Evolutionary conservation across 2,888 invertebrate species (phyloP).

Genomic region (Chymomyza procnemis): DNA sequence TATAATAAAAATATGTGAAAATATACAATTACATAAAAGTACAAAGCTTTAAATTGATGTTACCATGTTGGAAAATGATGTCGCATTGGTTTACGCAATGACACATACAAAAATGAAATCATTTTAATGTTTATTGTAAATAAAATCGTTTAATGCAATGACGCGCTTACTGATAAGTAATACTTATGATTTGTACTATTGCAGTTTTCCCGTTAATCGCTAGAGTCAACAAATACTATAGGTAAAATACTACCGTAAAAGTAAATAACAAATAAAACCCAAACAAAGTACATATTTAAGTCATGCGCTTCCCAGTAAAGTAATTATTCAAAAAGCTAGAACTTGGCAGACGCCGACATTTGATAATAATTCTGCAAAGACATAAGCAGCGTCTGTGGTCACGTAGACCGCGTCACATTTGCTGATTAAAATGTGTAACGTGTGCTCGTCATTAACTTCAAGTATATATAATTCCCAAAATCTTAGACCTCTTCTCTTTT

Average conservation of each 20-base stretch:
- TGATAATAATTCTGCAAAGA: neutral
- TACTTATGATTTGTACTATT: neutral
- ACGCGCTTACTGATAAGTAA: neutral
- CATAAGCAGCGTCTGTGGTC: slow-evolving; percentile 35
- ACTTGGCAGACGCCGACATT: neutral
- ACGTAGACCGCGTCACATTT: slow-evolving; percentile 32
- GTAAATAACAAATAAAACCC: neutral
- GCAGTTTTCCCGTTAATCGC: neutral
- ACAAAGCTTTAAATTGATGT: neutral
- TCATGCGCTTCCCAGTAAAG: neutral
- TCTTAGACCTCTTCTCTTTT: neutral
- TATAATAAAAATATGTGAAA: neutral
- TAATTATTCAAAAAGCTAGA: neutral
- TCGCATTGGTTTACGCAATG: neutral
- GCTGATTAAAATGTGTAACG: slow-evolving; percentile 35
- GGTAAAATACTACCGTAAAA: neutral
- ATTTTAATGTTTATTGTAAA: neutral
- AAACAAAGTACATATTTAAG: neutral
- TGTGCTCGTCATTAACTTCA: slow-evolving; percentile 19
- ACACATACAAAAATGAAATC: neutral
- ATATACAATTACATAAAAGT: neutral
- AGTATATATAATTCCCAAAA: neutral
- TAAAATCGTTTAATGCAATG: neutral
- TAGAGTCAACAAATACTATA: neutral
- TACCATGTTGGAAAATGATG: neutral